Evolutionary conservation across 2,888 invertebrate genomes (phyloP).

Genomic region (Rotaria macrura): DNA sequence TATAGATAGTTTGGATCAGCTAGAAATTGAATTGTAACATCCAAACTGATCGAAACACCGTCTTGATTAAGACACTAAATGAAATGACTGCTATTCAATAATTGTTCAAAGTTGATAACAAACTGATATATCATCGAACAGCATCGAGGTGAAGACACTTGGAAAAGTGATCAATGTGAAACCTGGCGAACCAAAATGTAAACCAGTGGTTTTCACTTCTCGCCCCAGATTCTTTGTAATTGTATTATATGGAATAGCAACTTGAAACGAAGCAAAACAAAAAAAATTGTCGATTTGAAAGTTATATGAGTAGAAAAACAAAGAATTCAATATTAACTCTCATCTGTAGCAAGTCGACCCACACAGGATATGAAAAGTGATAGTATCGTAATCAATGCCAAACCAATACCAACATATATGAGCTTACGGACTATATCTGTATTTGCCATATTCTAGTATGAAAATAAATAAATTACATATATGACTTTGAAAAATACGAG

Average conservation of each 20-base stretch:
- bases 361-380: neutral
- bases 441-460: neutral
- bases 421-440: neutral
- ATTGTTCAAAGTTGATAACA: constrained; percentile 1
- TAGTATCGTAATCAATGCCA: neutral
- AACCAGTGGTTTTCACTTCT: constrained; percentile 40
- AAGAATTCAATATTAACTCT: neutral
- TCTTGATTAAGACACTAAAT: constrained; percentile 44
- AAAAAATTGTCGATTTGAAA: too few species aligned
- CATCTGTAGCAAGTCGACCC: neutral
- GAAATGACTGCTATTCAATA: neutral
- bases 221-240: constrained; percentile 39
- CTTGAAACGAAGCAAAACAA: too few species aligned
- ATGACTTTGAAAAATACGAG: too few species aligned
- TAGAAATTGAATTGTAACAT: constrained; percentile 44
- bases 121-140: constrained; percentile 39
- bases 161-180: constrained; percentile 45
- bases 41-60: constrained; percentile 42
- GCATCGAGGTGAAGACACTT: constrained; percentile 43
- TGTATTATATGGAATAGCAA: constrained; percentile 44
- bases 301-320: too few species aligned
- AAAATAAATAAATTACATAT: too few species aligned
- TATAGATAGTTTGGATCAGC: constrained; percentile 40
- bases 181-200: constrained; percentile 44
- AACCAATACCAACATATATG: neutral